Evolutionary conservation across 2,113 vertebrate genomes (phyloP).

Genomic region (Charadrius vociferus): DNA sequence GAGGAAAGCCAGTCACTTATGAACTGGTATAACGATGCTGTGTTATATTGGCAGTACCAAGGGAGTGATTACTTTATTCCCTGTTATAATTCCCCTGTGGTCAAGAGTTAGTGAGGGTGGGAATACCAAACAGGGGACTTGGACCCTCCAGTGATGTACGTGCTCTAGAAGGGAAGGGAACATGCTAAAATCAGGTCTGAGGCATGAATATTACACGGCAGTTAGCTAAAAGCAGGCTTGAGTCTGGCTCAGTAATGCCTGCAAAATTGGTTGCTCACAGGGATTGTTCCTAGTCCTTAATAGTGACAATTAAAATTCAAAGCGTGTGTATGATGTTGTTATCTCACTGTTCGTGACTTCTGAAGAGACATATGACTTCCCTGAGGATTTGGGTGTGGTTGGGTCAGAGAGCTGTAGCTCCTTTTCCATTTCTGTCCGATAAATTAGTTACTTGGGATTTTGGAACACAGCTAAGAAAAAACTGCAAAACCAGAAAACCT

Average conservation of each 20-base stretch:
- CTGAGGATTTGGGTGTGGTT: background rate
- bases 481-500: background rate
- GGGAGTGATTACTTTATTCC: background rate
- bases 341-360: background rate
- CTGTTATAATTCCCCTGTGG: background rate
- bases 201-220: background rate
- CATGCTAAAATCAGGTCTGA: background rate
- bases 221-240: background rate
- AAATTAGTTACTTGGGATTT: background rate
- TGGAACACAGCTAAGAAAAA: background rate
- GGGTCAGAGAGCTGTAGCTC: background rate
- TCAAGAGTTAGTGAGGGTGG: background rate
- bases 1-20: background rate
- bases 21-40: background rate
- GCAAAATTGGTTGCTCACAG: background rate
- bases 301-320: conserved; percentile 3
- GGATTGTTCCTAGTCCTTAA: background rate
- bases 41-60: background rate
- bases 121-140: background rate
- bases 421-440: background rate
- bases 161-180: background rate
- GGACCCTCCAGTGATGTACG: background rate
- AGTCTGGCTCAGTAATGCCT: background rate
- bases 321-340: background rate
- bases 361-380: background rate